These are phyloP conservation scores for Eulemur albifrons DNA, from an alignment of 2,797 vertebrate genomes.

Conservation along the genomic window DNA sequence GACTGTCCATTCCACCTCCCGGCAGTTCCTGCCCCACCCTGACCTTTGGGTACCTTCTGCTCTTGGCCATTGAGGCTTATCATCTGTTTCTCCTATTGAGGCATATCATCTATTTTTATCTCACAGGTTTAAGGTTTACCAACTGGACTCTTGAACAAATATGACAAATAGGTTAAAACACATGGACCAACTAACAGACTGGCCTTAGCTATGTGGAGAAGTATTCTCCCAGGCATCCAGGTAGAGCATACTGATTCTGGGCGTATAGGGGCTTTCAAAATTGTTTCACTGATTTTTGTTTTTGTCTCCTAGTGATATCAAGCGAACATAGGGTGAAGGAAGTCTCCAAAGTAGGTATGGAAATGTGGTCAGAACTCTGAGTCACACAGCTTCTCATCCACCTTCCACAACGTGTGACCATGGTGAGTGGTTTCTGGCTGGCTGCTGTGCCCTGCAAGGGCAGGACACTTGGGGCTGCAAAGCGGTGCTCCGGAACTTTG, in stretches of 20 bases:
- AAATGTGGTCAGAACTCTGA: not conserved
- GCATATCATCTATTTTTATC: not conserved
- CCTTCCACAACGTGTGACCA: not conserved
- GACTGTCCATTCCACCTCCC: not conserved
- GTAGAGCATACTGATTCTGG: not conserved
- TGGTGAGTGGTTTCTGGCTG: not conserved
- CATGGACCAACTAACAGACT: not conserved
- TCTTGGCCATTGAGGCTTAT: not conserved
- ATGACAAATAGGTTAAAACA: not conserved
- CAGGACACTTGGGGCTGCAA: not conserved
- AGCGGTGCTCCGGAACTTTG: not conserved
- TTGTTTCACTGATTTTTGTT: not conserved
- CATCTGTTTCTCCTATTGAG: not conserved
- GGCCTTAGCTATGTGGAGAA: not conserved
- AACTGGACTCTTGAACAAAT: not conserved
- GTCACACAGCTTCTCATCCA: not conserved
- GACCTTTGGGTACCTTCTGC: not conserved
- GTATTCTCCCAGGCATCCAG: not conserved
- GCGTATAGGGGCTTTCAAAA: not conserved
- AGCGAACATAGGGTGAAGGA: not conserved
- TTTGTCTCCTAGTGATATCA: not conserved
- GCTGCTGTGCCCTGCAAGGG: not conserved
- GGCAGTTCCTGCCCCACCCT: fast-evolving
- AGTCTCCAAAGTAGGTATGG: not conserved
- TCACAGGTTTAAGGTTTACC: not conserved